Evolutionary conservation across 2,113 vertebrate genomes (phyloP), one percentile per base, ranked within the genome.

Genomic region (Ornithorhynchus anatinus): DNA sequence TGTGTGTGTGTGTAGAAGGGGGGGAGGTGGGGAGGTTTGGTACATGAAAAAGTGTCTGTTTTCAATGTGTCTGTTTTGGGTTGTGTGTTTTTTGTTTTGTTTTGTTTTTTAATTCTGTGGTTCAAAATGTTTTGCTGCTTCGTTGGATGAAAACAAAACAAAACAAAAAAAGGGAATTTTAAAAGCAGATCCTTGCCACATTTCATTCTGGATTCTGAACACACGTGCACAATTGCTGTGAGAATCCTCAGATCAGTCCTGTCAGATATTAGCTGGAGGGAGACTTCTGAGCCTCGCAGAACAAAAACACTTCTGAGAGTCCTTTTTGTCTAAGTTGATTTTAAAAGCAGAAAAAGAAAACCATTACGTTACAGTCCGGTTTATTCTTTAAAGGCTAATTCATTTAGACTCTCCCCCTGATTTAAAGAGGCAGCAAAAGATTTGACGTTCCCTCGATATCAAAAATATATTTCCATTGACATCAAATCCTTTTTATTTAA

Each of bases 251-350:
- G 89, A 89, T 88, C 54, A 77, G 81, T 91, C 86, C 90, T 91
- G 90, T 89, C 89, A 90, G 92, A 92, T 88, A 91, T 84, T 89
- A 90, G 91, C 93, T 89, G 81, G 89, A 90, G 89, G 89, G 90
- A 92, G 88, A 90, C 62, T 85, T 90, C 90, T 84, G 90, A 90
- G 84, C 84, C 84, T 91, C 20, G 13, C 68, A 91, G 92, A 91
- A 92, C 86, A 90, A 91, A 92, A 91, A 92, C 91, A 85, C 76
- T 89, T 59, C 3, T n/a, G 84, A 84, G 79, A 85, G 76, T 32
- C 84, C 84, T 81, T 91, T 89, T 84, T 72, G 79, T 86, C 70
- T 72, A 72, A 76, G 73, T 27, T 75, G 60, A 56, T 84, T 63
- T 73, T 47, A 81, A 60, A 47, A 78, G 65, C 64, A 73, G 68